Evolutionary conservation across 2,888 invertebrate genomes (phyloP), one percentile per base, ranked within the genome.

Genomic region (Perithous albicinctus): DNA sequence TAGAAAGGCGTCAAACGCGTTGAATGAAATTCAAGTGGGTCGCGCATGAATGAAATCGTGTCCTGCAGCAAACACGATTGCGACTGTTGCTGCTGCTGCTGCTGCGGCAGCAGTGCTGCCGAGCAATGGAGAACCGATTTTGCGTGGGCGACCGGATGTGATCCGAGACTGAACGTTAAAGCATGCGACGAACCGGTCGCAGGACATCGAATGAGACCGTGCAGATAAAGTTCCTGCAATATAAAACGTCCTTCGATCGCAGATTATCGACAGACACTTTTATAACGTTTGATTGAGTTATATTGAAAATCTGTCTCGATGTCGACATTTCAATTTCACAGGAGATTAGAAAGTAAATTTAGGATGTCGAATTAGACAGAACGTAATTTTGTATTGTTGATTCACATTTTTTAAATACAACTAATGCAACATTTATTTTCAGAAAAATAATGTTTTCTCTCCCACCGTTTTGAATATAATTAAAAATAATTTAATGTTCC

Each of bases 11-110:
- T 84, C 84, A 67, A 48, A 72, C 66, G 59, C 88, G 84, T 82
- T 90, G 89, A 90, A 90, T 90, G 90, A 90, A 91, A 90, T 88
- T 87, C 85, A 90, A 89, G 88, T 88, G 86, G 88, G 90, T 91
- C 88, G 87, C 85, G 88, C 86, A 88, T 90, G 90, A 90, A 90
- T 91, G 90, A 89, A 90, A 88, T 78, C 83, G 83, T 73, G 77
- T 81, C 81, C 70, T 74, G 75, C 74, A 46, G 41, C 63, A 35
- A 54, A 63, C 54, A 29, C 74, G 54, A 51, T 54, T 70, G 56
- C 70, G 41, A 38, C 15, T 15, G 26, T 54, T 43, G 54, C 32
- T 18, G 61, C 38, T 38, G 59, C 32, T 32, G 59, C 32, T n/a
- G 46, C 43, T 46, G 15, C 61, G 2, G 43, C 23, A 26, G 70